These are phyloP conservation scores for Drosophila mayri DNA, from an alignment of 1,140 invertebrate species.

Conservation along the genomic window DNA sequence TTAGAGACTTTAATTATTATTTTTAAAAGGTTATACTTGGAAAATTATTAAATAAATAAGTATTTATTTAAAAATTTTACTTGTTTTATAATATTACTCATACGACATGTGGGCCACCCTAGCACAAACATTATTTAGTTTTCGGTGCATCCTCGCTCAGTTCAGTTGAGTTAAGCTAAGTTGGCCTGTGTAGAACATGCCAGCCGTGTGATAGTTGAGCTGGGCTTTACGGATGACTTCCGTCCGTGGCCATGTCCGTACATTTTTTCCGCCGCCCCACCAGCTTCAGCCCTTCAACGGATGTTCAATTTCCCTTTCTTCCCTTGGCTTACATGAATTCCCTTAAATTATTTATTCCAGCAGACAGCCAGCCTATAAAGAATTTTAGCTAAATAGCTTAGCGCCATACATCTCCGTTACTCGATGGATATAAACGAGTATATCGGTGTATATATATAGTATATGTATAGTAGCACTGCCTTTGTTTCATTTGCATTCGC, in stretches of 20 bases:
- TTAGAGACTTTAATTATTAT: too few species aligned
- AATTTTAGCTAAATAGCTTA: slow-evolving; percentile 29
- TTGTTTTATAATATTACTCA: too few species aligned
- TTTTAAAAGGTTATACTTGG: too few species aligned
- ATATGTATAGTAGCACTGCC: neutral
- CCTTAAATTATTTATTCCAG: slow-evolving; percentile 26
- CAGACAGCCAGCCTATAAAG: neutral
- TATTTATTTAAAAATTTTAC: too few species aligned
- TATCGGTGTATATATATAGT: neutral
- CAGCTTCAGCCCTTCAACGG: slow-evolving; percentile 41
- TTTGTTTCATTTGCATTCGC: slow-evolving; percentile 61
- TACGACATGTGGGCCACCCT: slow-evolving; percentile 10
- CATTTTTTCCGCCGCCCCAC: slow-evolving; percentile 11
- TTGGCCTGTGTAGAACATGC: slow-evolving; percentile 52
- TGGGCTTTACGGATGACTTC: slow-evolving; percentile 58
- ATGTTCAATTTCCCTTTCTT: slow-evolving; percentile 74
- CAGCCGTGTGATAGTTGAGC: slow-evolving; percentile 54
- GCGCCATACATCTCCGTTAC: neutral
- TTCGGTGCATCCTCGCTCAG: slow-evolving; percentile 42
- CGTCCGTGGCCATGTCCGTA: slow-evolving; percentile 49
- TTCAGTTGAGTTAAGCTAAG: slow-evolving; percentile 45
- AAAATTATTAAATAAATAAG: too few species aligned
- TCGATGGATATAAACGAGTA: slow-evolving; percentile 4
- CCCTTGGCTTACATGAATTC: slow-evolving; percentile 3
- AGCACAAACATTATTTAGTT: slow-evolving; percentile 51